Evolutionary conservation across 1,140 invertebrate species (phyloP).

Genomic region (Musca domestica): DNA sequence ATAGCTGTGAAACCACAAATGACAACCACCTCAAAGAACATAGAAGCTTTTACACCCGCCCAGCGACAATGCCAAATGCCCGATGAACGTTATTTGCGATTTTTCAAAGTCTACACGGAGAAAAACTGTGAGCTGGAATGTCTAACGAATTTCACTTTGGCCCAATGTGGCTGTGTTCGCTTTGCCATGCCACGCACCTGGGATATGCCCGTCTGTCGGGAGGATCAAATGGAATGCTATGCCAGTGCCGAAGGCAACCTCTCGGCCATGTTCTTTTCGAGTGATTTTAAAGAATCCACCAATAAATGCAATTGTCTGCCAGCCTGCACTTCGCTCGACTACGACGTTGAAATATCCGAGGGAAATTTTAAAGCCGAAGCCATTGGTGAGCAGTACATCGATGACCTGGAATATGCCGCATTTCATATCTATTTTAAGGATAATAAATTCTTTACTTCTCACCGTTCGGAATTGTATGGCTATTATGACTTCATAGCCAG

Average conservation of each 20-base stretch:
- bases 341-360: neutral
- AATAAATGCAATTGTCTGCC: neutral
- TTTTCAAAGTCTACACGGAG: conserved; percentile 71
- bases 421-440: conserved; percentile 51
- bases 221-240: neutral
- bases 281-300: neutral
- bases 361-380: neutral
- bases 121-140: conserved; percentile 75
- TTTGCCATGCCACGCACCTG: conserved; percentile 58
- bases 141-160: conserved; percentile 69
- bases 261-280: neutral
- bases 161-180: conserved; percentile 54
- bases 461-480: conserved; percentile 55
- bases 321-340: neutral
- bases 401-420: conserved; percentile 23
- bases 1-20: conserved; percentile 63
- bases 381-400: neutral
- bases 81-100: conserved; percentile 61
- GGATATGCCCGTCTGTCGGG: neutral
- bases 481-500: conserved; percentile 55
- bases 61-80: conserved; percentile 65
- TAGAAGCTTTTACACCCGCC: conserved; percentile 40
- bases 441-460: conserved; percentile 50
- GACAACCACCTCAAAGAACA: conserved; percentile 61
- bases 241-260: neutral